phyloP scores from a whole-genome alignment of 2,113 vertebrate species.

The Cacatua alba region DNA sequence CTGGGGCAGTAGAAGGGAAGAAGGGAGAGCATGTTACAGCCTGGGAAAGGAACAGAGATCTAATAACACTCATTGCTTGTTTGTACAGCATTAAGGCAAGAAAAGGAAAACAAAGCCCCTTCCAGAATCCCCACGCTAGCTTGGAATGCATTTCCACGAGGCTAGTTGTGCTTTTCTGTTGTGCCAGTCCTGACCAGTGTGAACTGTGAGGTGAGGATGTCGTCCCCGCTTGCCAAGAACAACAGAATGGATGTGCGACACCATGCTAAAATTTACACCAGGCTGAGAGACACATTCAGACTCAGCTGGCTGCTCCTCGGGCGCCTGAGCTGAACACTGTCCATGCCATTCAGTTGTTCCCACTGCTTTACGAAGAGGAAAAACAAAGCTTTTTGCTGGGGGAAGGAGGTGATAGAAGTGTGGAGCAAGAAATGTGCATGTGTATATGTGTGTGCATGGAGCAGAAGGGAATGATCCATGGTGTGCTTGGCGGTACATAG shows the following conservation, averaged over 20 bases:
- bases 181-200: not conserved
- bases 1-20: not conserved
- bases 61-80: not conserved
- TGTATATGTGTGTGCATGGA: not conserved
- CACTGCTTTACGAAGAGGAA: not conserved
- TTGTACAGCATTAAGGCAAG: not conserved
- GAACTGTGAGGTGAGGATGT: accelerated
- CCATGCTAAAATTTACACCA: not conserved
- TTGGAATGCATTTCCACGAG: not conserved
- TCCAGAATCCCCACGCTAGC: not conserved
- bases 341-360: not conserved
- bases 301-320: not conserved
- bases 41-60: constrained; percentile 8
- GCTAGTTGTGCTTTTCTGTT: not conserved
- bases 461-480: not conserved
- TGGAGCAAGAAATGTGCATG: not conserved
- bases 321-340: not conserved
- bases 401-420: not conserved
- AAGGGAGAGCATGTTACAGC: not conserved
- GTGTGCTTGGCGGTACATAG: not conserved
- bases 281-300: not conserved
- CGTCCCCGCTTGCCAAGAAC: not conserved
- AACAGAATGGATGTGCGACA: not conserved
- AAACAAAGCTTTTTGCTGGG: not conserved
- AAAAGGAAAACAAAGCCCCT: not conserved